Percentiles rank a stretch among this genome's conserved stretches.
phyloP scores from a whole-genome alignment of 2,797 vertebrate genomes.

The Champsocephalus esox region DNA sequence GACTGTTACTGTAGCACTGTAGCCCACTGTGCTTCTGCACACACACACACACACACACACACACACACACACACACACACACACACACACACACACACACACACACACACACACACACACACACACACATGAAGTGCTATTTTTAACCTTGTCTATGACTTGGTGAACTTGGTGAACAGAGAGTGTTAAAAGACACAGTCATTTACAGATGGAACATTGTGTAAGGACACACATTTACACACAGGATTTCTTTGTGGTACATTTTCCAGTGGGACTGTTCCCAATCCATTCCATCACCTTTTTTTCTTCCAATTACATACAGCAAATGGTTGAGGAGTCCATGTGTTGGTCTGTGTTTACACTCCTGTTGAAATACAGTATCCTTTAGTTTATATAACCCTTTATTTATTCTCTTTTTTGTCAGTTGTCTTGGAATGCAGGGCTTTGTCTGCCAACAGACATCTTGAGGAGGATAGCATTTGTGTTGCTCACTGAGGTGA shows the following conservation, averaged over 20 bases:
- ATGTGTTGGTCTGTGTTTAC: slow-evolving; percentile 7
- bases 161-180: slow-evolving; percentile 34
- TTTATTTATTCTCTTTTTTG: neutral
- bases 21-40: slow-evolving; percentile 33
- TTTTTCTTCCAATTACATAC: neutral
- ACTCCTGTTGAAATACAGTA: slow-evolving; percentile 2
- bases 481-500: neutral
- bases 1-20: slow-evolving; percentile 63
- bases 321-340: neutral
- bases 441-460: neutral
- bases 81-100: too few relatives aligned
- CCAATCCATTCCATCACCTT: slow-evolving; percentile 5
- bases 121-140: slow-evolving; percentile 38
- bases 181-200: slow-evolving; percentile 44
- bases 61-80: too few relatives aligned
- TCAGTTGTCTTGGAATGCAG: neutral
- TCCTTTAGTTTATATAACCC: slow-evolving; percentile 20
- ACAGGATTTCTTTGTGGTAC: slow-evolving; percentile 24
- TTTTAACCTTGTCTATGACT: slow-evolving; percentile 60
- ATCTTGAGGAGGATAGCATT: slow-evolving; percentile 4
- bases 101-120: neutral
- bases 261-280: slow-evolving; percentile 47
- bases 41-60: too few relatives aligned
- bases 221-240: slow-evolving; percentile 43
- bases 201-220: slow-evolving; percentile 61